These are phyloP conservation scores for Diplogasteroides magnus DNA, from an alignment of 1,140 invertebrate species.

Conservation along the genomic window DNA sequence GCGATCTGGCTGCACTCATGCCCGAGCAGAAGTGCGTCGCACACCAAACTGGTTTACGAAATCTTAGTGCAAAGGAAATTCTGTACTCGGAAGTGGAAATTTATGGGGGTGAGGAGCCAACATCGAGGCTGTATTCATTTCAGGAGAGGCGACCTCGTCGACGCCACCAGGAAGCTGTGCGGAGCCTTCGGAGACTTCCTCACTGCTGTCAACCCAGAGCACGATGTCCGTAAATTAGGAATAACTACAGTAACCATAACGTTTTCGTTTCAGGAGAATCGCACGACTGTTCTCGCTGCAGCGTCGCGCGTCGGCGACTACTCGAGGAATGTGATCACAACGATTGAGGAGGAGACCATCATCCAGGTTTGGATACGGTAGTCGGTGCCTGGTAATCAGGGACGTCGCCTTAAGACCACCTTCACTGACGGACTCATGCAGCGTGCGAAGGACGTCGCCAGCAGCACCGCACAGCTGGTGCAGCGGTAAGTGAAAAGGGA, in stretches of 20 bases:
- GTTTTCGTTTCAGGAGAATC: slow-evolving; percentile 40
- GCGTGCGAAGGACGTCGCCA: slow-evolving; percentile 48
- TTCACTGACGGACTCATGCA: slow-evolving; percentile 53
- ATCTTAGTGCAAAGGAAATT: no score
- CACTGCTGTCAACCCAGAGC: slow-evolving; percentile 84
- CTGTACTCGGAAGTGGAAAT: no score
- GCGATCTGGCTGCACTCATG: slow-evolving; percentile 88
- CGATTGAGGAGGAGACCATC: slow-evolving; percentile 83
- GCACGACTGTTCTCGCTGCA: slow-evolving; percentile 79
- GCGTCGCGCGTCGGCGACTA: slow-evolving; percentile 91
- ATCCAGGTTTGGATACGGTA: slow-evolving; percentile 56
- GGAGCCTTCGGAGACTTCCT: slow-evolving; percentile 88
- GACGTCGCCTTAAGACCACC: slow-evolving; percentile 56
- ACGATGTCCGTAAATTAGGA: slow-evolving; percentile 68
- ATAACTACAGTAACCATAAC: slow-evolving; percentile 22
- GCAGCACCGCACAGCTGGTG: slow-evolving; percentile 65
- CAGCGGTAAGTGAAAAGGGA: slow-evolving; percentile 61
- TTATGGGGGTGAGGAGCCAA: no score
- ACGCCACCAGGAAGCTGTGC: slow-evolving; percentile 84
- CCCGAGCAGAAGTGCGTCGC: slow-evolving; percentile 72
- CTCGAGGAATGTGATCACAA: slow-evolving; percentile 83
- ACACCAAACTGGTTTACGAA: no score
- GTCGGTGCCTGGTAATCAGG: no score
- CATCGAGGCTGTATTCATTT: no score
- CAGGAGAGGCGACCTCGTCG: slow-evolving; percentile 69